These are phyloP conservation scores for Paradisaea rubra DNA, from an alignment of 2,113 vertebrate genomes.

Conservation along the genomic window DNA sequence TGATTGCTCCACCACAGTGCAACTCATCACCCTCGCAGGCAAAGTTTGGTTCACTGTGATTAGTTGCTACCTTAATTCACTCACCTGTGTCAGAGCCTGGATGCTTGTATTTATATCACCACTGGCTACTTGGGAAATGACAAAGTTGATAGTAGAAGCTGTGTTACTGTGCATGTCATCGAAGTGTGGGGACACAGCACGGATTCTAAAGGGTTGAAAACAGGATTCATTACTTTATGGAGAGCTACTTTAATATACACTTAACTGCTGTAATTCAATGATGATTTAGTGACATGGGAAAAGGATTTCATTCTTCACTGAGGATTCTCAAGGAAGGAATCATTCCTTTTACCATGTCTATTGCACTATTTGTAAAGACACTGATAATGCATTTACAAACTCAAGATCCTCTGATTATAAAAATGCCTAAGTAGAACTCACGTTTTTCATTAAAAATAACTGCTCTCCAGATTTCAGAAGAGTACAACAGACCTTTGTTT, in stretches of 20 bases:
- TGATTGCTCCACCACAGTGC: slow-evolving; percentile 63
- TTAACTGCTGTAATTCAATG: background rate
- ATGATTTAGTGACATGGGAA: background rate
- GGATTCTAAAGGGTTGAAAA: slow-evolving; percentile 76
- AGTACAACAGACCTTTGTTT: background rate
- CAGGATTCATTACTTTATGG: background rate
- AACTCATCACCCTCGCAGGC: slow-evolving; percentile 77
- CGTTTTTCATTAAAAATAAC: background rate
- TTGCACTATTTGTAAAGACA: background rate
- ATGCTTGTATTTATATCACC: slow-evolving; percentile 95
- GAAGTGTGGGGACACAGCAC: slow-evolving; percentile 88
- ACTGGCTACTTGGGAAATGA: slow-evolving; percentile 97
- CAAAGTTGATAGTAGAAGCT: slow-evolving; percentile 96
- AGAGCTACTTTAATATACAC: background rate
- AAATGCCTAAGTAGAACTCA: background rate
- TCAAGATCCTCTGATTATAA: background rate
- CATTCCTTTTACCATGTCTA: background rate
- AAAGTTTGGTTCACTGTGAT: background rate
- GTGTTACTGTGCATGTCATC: slow-evolving; percentile 97
- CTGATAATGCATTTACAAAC: background rate
- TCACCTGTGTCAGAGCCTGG: slow-evolving; percentile 94
- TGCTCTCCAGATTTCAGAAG: background rate
- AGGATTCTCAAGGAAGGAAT: background rate
- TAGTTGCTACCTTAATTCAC: background rate
- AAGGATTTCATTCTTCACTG: background rate